phyloP scores from a whole-genome alignment of 2,113 vertebrate genomes.

The Tylochromis polylepis region DNA sequence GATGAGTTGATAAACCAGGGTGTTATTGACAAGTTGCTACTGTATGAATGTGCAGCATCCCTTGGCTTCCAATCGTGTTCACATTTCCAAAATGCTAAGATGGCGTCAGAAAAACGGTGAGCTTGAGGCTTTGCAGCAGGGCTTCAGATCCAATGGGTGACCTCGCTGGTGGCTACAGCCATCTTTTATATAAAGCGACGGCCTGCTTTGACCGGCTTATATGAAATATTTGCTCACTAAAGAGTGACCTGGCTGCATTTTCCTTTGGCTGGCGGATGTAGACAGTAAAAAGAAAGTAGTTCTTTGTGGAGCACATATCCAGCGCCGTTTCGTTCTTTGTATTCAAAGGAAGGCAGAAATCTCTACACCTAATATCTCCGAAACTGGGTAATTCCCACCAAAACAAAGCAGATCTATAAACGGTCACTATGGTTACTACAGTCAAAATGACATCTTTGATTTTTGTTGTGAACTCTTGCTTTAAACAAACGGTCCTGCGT shows the following conservation, averaged over 20 bases:
- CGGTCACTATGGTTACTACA: not conserved
- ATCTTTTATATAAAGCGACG: not conserved
- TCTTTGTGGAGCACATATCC: not conserved
- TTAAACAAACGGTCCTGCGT: not conserved
- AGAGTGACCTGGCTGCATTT: not conserved
- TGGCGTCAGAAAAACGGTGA: no score
- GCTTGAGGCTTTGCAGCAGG: no score
- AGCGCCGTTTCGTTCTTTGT: rapidly evolving
- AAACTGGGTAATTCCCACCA: not conserved
- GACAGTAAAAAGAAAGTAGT: not conserved
- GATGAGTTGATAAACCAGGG: not conserved
- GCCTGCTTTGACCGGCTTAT: rapidly evolving
- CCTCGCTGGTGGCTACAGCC: not conserved
- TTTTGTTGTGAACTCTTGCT: not conserved
- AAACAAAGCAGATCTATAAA: not conserved
- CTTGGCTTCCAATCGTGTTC: not conserved
- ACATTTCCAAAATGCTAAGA: no score
- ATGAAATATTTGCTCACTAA: not conserved
- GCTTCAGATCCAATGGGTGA: rapidly evolving
- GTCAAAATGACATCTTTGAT: not conserved
- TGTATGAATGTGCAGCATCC: not conserved
- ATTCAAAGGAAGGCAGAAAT: not conserved
- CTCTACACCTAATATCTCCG: rapidly evolving
- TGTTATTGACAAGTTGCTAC: not conserved
- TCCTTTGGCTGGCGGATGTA: not conserved